Evolutionary conservation across 1,140 invertebrate genomes (phyloP).

Genomic region (Bombus pascuorum): DNA sequence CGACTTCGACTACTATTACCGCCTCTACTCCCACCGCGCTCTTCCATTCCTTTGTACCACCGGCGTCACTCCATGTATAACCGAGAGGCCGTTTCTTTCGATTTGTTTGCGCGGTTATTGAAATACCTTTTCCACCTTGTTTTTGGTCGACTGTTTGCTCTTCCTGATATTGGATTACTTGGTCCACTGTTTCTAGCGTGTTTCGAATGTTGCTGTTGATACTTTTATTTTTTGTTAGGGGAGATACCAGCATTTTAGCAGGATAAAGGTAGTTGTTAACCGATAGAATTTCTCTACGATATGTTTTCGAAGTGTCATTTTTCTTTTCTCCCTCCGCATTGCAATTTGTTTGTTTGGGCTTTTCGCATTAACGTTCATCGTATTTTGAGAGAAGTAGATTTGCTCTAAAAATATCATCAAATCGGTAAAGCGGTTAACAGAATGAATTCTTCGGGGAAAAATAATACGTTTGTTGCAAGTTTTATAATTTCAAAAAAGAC

Average conservation of each 20-base stretch:
- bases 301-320: neutral
- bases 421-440: neutral
- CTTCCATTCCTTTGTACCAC: slow-evolving; percentile 11
- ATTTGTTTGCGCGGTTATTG: slow-evolving; percentile 29
- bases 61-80: neutral
- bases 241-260: neutral
- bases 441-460: neutral
- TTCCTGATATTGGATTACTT: slow-evolving; percentile 7
- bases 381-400: neutral
- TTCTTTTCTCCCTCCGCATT: neutral
- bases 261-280: neutral
- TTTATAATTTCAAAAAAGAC: neutral
- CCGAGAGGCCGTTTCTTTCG: slow-evolving; percentile 4
- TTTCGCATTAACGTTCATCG: neutral
- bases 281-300: neutral
- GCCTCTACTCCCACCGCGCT: slow-evolving; percentile 1
- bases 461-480: neutral
- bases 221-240: neutral
- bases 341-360: neutral
- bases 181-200: neutral
- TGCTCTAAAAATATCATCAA: neutral
- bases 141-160: neutral
- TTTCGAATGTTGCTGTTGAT: neutral
- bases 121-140: neutral
- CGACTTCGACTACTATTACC: slow-evolving; percentile 57